phyloP scores from a whole-genome alignment of 2,888 invertebrate genomes.

The Perizoma flavofasciatum region DNA sequence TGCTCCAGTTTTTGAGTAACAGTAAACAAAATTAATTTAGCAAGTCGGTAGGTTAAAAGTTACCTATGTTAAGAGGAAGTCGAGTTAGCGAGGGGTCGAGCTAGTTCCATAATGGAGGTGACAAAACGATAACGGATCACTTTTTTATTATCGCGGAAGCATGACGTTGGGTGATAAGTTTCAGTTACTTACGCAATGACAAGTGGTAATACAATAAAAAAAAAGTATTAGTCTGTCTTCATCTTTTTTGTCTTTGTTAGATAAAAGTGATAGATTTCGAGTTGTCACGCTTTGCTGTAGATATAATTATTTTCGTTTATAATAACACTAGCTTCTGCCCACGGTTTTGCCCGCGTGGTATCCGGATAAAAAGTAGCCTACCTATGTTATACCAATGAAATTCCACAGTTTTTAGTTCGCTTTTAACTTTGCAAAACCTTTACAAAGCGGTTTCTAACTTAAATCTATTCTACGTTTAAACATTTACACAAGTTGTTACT shows the following conservation, averaged over 20 bases:
- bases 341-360: too few species aligned
- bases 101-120: conserved; percentile 32
- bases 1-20: conserved; percentile 9
- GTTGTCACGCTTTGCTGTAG: too few species aligned
- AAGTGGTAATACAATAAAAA: too few species aligned
- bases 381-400: too few species aligned
- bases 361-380: too few species aligned
- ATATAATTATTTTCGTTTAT: too few species aligned
- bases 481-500: conserved; percentile 6
- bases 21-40: conserved; percentile 41
- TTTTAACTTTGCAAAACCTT: background rate
- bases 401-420: too few species aligned
- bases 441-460: background rate
- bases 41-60: conserved; percentile 22
- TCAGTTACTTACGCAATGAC: background rate
- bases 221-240: too few species aligned
- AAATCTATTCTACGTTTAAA: background rate
- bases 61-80: conserved; percentile 26
- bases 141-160: background rate
- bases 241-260: too few species aligned
- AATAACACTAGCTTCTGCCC: too few species aligned
- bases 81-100: conserved; percentile 24
- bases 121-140: conserved; percentile 28
- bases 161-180: background rate
- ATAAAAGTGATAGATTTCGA: too few species aligned